Evolutionary conservation across 1,140 invertebrate genomes (phyloP), one percentile per base, ranked within the genome.

Genomic region (Oppia nitens): DNA sequence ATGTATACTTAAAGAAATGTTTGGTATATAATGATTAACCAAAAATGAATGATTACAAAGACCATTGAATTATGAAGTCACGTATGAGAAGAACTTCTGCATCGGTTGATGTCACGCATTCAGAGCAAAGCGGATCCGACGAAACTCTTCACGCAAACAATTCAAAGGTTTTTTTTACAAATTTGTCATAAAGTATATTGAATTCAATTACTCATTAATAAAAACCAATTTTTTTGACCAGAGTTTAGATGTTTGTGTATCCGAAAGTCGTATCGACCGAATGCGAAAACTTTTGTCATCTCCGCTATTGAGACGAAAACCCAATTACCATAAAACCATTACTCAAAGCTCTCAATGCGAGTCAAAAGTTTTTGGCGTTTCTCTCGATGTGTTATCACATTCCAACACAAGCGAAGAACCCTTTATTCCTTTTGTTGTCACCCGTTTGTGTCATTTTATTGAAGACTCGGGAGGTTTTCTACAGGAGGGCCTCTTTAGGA

Each of bases 401-500:
- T 55, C 55, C 20, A 47, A 32, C 23, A 50, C 58, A 12, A 70
- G 69, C 68, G 51, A 53, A 14, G 29, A 53, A 56, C 60, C 32
- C n/a, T 48, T 57, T 9, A 59, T 65, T 50, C 64, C 64, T 29
- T 66, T 63, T 25, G 56, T 65, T 12, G 54, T 66, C 17, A 62
- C 59, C 12, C 58, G 69, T 21, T 24, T 65, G 3, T 65, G 64
- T 45, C 25, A 57, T 47, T 65, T 53, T 57, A 65, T 65, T 59
- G 64, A 65, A 57, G 32, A 52, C n/a, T 55, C 57, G 53, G 58
- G 57, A 56, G 65, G 69, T 20, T 56, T 70, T 24, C 63, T 68
- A 28, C 64, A 68, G n/a, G 70, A 73, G 62, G 70, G 72, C 11
- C 66, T 75, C n/a, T 75, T 75, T 59, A 63, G 71, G 48, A 65